Conservation (phyloP, 2,797 vertebrate species). For the Etheostoma nigrum region DNA sequence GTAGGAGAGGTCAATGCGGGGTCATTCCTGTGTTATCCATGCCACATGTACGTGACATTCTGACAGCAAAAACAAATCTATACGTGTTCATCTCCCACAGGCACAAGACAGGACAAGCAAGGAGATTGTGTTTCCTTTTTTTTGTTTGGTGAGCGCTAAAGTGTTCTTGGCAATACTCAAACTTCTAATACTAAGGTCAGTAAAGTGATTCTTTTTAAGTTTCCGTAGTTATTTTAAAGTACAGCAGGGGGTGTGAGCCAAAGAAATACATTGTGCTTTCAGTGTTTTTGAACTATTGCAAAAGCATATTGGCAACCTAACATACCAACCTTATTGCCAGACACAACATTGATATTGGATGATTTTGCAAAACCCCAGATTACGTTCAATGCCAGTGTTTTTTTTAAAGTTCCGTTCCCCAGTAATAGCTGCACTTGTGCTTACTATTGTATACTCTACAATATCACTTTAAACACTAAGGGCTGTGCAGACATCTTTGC, state of each 20-base stretch:
- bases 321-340: neutral
- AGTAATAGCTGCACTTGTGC: neutral
- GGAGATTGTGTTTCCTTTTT: constrained; percentile 7
- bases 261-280: neutral
- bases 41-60: constrained; percentile 72
- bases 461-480: neutral
- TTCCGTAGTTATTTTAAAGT: neutral
- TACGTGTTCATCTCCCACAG: constrained; percentile 50
- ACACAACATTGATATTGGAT: no score
- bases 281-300: neutral
- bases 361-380: neutral
- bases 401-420: neutral
- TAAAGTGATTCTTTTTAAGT: neutral
- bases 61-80: constrained; percentile 66
- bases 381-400: neutral
- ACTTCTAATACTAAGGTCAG: neutral
- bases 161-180: neutral
- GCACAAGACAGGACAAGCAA: constrained; percentile 2
- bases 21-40: constrained; percentile 71
- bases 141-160: neutral
- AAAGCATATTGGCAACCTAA: neutral
- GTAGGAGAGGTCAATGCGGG: constrained; percentile 60
- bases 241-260: neutral
- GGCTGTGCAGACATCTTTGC: no score
- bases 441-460: neutral